Evolutionary conservation across 1,140 invertebrate genomes (phyloP), one percentile per base, ranked within the genome.

Genomic region (Drosophila repleta): DNA sequence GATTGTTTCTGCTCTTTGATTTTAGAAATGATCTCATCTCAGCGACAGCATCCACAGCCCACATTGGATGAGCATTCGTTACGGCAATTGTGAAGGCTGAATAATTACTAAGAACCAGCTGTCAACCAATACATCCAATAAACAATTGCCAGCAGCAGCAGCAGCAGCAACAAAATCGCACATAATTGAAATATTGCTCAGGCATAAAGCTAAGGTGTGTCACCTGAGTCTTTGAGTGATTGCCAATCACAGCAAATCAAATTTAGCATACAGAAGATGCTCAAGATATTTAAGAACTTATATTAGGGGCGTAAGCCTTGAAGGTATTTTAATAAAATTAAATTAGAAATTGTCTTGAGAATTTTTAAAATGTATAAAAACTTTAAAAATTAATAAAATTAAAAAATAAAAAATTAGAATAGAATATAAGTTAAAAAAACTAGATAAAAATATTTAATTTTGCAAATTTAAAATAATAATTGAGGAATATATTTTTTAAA

Each of bases 21-120:
- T 84, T 85, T 82, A 75, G 72, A 60, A 82, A 79, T 87, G 82
- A 87, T 87, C 83, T 87, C 82, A 87, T 87, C 77, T 18, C n/a
- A n/a, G 57, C 37, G 17, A 71, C 57, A 64, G 52, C 68, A 66
- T 58, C 66, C 41, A 29, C 45, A 64, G 69, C 80, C 76, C 80
- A 79, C 82, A 76, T 64, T 41, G 48, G 57, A 68, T 53, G 48
- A 35, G 20, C 24, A 56, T 49, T 70, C 60, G 60, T 49, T 48
- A 55, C 51, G 60, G 39, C 67, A 63, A 56, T 48, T 63, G 32
- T 55, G 49, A 63, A 41, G 45, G 37, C 46, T 46, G 57, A 67
- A 58, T 55, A 37, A 55, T 53, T 18, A 55, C 35, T 37, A 20
- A 37, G 24, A 39, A 41, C 17, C 41, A 58, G 32, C 29, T 58